Conservation (phyloP, 2,113 vertebrate species). For the Noturus placidus region DNA sequence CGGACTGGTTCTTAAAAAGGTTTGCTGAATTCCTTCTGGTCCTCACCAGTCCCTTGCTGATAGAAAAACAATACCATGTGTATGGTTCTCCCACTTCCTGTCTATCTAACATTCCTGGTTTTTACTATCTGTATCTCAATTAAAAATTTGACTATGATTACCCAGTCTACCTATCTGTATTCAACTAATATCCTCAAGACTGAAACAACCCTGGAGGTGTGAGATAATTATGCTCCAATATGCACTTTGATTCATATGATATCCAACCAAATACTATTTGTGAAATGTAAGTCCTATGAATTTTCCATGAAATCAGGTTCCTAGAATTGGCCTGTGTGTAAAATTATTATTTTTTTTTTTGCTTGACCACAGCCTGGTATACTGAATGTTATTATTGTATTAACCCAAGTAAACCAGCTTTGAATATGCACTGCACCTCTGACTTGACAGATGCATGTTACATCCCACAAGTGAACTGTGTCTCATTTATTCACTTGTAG, state of each 20-base stretch:
- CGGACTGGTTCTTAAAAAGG: background rate
- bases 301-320: background rate
- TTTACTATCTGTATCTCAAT: background rate
- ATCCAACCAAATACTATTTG: background rate
- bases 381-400: background rate
- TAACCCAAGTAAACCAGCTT: background rate
- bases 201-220: background rate
- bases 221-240: too few species aligned
- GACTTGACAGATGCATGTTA: background rate
- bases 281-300: background rate
- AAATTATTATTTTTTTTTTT: background rate
- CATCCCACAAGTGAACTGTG: constrained; percentile 17
- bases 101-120: background rate
- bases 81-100: background rate
- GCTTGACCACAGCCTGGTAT: background rate
- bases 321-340: background rate
- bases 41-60: background rate
- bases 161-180: background rate
- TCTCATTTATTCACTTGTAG: background rate
- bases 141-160: background rate
- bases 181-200: constrained; percentile 4
- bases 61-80: background rate
- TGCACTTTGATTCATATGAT: too few species aligned
- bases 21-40: background rate
- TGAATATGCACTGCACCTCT: background rate